A percentile compares a stretch with the other conserved stretches of the same genome.
These are phyloP conservation scores for Buceros bicornis DNA, from an alignment of 2,797 vertebrate species.

Conservation along the genomic window DNA sequence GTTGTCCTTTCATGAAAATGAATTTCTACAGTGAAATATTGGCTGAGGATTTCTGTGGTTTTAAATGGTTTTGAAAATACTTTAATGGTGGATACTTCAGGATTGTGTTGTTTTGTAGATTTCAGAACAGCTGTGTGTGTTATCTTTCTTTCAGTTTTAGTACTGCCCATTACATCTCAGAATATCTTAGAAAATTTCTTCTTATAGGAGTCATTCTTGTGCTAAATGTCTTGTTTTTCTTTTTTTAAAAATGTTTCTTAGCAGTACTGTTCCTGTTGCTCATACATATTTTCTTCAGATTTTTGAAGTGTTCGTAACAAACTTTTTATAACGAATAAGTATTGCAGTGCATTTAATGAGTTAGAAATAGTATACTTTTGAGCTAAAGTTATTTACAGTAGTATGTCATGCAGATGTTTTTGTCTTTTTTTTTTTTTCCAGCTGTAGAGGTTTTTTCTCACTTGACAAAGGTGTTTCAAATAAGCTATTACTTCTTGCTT, in stretches of 20 bases:
- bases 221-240: background rate
- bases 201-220: background rate
- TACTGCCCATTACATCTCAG: background rate
- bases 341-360: background rate
- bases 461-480: background rate
- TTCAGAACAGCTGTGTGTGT: background rate
- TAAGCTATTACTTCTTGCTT: background rate
- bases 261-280: background rate
- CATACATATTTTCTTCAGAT: background rate
- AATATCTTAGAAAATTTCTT: background rate
- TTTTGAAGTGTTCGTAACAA: background rate
- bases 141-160: background rate
- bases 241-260: background rate
- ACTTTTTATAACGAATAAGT: background rate
- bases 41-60: background rate
- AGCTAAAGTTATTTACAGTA: background rate
- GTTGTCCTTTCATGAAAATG: background rate
- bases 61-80: background rate
- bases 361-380: background rate
- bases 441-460: background rate
- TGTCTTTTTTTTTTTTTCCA: background rate
- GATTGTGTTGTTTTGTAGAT: background rate
- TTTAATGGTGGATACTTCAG: background rate
- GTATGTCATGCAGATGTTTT: background rate
- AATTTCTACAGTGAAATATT: background rate